Evolutionary conservation across 2,888 invertebrate genomes (phyloP), one percentile per base, ranked within the genome.

Genomic region (Hemithea aestivaria): DNA sequence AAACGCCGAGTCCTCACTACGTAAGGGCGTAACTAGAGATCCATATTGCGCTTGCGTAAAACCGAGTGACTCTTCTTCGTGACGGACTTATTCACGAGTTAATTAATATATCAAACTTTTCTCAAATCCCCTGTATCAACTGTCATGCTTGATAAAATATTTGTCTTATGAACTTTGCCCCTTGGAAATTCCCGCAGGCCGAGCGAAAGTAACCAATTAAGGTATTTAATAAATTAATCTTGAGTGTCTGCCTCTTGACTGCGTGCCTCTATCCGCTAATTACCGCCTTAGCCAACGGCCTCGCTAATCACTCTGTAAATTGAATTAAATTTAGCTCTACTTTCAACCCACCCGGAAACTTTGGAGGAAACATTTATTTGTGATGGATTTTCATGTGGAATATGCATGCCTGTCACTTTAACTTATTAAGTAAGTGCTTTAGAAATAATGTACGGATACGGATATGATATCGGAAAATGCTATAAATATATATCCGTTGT

Each of bases 81-180:
- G 72, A 73, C 77, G 64, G 81, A 81, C 82, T 84, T 81, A 79
- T 79, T 81, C 81, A 74, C 72, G 64, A 81, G 81, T 83, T 84
- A 85, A 85, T 85, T 85, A 85, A 83, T 84, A 83, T 81, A 82
- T 82, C 79, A 85, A 85, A 84, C 82, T 83, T 85, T 84, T 81
- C 74, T 71, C 67, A 58, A 60, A 72, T 72, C 73, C 56, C 66
- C 66, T 66, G 66, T 73, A 81, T 79, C 75, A 84, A 75, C 73
- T 66, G 77, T 72, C 73, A 68, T 66, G 66, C 66, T 73, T 77
- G 80, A 79, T 81, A 82, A 83, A 82, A 83, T 74, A 75, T 73
- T 75, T 63, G 60, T 61, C 60, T 62, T 60, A 60, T 8, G 20
- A 42, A 42, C 26, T 42, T 57, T 52, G 50, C 51, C 47, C 47